A percentile compares a stretch with the other conserved stretches of the same genome.
phyloP scores from a whole-genome alignment of 37 sponge, comb jelly and placozoan genomes.

The Aplysina aerophoba region DNA sequence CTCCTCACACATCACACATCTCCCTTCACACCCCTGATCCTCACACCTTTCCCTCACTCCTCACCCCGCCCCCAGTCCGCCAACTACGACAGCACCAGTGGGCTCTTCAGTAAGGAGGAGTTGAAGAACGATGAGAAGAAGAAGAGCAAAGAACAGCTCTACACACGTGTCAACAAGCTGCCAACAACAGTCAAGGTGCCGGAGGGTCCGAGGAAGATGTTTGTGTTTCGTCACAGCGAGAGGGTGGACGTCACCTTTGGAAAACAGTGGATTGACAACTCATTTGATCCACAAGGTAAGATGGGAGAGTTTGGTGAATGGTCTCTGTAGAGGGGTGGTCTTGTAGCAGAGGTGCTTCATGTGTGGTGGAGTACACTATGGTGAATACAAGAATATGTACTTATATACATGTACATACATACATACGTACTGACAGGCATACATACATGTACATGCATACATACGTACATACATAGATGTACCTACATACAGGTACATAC shows the following conservation, averaged over 20 bases:
- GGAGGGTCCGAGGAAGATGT: constrained; percentile 72
- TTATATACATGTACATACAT: too few relatives aligned
- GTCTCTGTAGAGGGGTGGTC: too few relatives aligned
- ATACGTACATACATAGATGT: too few relatives aligned
- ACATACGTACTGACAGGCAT: too few relatives aligned
- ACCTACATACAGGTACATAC: too few relatives aligned
- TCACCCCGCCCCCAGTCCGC: neutral
- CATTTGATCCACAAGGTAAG: constrained; percentile 75
- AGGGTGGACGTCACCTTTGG: constrained; percentile 94
- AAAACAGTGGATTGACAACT: constrained; percentile 86
- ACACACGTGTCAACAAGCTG: constrained; percentile 63
- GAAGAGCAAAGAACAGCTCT: constrained; percentile 62
- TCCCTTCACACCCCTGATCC: neutral
- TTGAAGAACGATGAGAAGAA: constrained; percentile 8
- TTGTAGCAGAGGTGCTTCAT: too few relatives aligned
- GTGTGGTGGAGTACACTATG: too few relatives aligned
- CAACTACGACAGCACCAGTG: neutral
- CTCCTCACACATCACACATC: too few relatives aligned
- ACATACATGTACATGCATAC: too few relatives aligned
- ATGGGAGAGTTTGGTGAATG: too few relatives aligned
- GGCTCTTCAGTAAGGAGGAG: constrained; percentile 16
- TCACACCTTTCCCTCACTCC: too few relatives aligned
- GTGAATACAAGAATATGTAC: too few relatives aligned
- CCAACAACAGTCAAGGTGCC: constrained; percentile 25
- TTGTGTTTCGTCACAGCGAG: constrained; percentile 88